Percentiles rank a stretch among this genome's conserved stretches.
Evolutionary conservation across 2,888 invertebrate species (phyloP).

Genomic region (Leucozona laternaria): DNA sequence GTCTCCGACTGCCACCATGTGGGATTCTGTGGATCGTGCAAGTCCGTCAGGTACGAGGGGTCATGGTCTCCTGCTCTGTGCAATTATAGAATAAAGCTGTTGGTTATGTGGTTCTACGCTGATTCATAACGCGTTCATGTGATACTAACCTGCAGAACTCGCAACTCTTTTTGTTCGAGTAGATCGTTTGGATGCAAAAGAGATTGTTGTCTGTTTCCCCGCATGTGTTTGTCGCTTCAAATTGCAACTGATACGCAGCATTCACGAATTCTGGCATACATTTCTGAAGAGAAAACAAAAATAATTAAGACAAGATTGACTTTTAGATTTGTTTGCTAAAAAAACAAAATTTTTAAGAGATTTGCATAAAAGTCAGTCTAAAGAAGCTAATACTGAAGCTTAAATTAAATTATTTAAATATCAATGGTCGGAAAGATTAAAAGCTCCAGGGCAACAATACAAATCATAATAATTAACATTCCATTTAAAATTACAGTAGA

Average conservation of each 20-base stretch:
- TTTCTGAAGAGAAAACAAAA: conserved; percentile 87
- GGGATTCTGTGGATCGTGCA: conserved; percentile 94
- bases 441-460: too few relatives aligned
- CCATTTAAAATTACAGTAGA: too few relatives aligned
- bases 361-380: too few relatives aligned
- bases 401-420: too few relatives aligned
- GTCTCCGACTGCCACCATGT: conserved; percentile 99
- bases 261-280: conserved; percentile 99
- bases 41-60: conserved; percentile 93
- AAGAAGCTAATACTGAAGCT: too few relatives aligned
- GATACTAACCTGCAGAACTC: conserved; percentile 88
- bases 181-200: conserved; percentile 96
- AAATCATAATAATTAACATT: too few relatives aligned
- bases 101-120: conserved; percentile 46
- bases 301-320: too few relatives aligned
- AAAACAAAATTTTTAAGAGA: not conserved
- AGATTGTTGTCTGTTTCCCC: conserved; percentile 91
- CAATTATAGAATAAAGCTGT: conserved; percentile 17
- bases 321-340: not conserved
- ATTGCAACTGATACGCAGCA: conserved; percentile 94
- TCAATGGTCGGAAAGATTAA: too few relatives aligned
- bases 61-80: conserved; percentile 86
- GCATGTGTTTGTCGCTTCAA: conserved; percentile 98
- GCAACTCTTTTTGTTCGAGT: conserved; percentile 90
- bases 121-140: conserved; percentile 36